Evolutionary conservation across 2,113 vertebrate genomes (phyloP).

Genomic region (Cervus canadensis): DNA sequence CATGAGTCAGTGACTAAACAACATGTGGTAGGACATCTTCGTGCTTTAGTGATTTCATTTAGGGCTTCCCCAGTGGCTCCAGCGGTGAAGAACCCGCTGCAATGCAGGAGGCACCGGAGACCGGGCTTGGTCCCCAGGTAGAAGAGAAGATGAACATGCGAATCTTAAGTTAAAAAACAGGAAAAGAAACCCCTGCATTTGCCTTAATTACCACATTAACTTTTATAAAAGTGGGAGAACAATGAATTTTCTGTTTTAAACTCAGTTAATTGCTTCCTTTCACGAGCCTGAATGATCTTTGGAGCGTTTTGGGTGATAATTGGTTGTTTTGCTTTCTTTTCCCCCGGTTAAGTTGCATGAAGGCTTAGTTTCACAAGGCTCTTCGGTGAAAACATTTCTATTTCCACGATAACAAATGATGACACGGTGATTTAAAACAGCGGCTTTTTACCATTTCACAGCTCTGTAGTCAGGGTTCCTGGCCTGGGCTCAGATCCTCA

Average conservation of each 20-base stretch:
- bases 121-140: not conserved
- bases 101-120: not conserved
- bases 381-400: not conserved
- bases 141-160: not conserved
- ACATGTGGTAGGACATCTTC: not conserved
- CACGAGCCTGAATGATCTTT: not conserved
- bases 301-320: not conserved
- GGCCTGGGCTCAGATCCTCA: not conserved
- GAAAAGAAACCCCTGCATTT: not conserved
- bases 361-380: not conserved
- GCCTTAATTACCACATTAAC: not conserved
- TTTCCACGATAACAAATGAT: not conserved
- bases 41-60: not conserved
- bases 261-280: not conserved
- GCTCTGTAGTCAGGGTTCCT: not conserved
- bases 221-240: not conserved
- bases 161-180: not conserved
- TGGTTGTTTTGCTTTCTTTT: not conserved
- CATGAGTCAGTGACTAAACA: rapidly evolving
- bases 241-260: not conserved
- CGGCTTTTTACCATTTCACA: not conserved
- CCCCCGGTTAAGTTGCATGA: not conserved
- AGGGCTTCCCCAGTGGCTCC: not conserved
- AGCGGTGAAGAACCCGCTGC: not conserved
- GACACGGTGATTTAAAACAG: not conserved